Percentiles rank a stretch among this genome's conserved stretches.
These are phyloP conservation scores for Dolichomitus sp. DNA, from an alignment of 2,888 invertebrate genomes.

Conservation along the genomic window DNA sequence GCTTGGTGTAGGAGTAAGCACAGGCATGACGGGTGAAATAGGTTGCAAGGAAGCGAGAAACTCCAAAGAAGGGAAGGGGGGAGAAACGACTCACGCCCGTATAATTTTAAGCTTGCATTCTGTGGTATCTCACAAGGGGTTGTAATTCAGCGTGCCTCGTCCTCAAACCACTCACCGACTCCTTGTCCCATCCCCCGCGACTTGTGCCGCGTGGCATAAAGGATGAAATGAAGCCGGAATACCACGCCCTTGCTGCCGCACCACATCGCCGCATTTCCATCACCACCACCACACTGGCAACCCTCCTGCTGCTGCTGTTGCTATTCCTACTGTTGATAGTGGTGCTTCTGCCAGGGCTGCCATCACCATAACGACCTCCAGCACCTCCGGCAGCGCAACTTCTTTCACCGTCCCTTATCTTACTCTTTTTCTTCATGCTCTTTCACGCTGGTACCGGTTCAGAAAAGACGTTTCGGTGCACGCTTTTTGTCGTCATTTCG, in stretches of 20 bases:
- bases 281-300: constrained; percentile 67
- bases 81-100: constrained; percentile 83
- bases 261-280: constrained; percentile 68
- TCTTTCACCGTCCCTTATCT: constrained; percentile 53
- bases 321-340: constrained; percentile 29
- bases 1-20: constrained; percentile 41
- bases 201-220: constrained; percentile 76
- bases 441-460: constrained; percentile 3
- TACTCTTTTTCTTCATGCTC: constrained; percentile 21
- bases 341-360: constrained; percentile 51
- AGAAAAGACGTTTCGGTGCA: constrained; percentile 32
- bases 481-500: constrained; percentile 34
- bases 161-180: constrained; percentile 69
- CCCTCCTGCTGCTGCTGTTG: constrained; percentile 39
- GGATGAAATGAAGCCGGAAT: constrained; percentile 84
- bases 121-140: constrained; percentile 85
- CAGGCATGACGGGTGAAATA: constrained; percentile 37
- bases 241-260: constrained; percentile 76
- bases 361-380: constrained; percentile 63
- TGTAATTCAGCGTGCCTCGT: constrained; percentile 82
- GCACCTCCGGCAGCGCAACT: constrained; percentile 73
- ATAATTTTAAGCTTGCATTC: constrained; percentile 85
- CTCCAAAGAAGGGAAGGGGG: constrained; percentile 46
- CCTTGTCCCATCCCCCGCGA: constrained; percentile 65
- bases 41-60: constrained; percentile 48